Evolutionary conservation across 2,113 vertebrate genomes (phyloP).

Genomic region (Castor canadensis): DNA sequence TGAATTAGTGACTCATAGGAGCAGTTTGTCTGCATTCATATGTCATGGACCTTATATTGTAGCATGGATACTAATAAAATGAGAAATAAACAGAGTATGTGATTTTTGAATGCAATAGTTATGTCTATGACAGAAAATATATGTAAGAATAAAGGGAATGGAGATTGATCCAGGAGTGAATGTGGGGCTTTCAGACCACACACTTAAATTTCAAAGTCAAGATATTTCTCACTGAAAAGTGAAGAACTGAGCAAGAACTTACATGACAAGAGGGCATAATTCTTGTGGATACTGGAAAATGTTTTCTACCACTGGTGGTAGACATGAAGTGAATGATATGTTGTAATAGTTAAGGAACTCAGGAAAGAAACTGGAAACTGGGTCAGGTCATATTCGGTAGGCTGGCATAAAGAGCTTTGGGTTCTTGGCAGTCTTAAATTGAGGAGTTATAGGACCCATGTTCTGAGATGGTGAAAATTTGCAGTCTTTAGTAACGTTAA

Average conservation of each 20-base stretch:
- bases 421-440: not conserved
- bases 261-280: not conserved
- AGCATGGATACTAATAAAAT: not conserved
- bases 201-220: not conserved
- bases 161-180: rapidly evolving
- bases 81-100: not conserved
- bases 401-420: not conserved
- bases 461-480: not conserved
- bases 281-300: not conserved
- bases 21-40: not conserved
- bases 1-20: rapidly evolving
- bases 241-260: not conserved
- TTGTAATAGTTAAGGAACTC: no score
- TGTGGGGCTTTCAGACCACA: rapidly evolving
- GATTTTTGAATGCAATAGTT: not conserved
- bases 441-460: not conserved
- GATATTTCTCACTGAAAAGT: not conserved
- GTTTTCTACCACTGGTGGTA: not conserved
- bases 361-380: not conserved
- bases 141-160: not conserved
- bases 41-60: not conserved
- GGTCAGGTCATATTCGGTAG: rapidly evolving
- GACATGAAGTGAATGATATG: rapidly evolving
- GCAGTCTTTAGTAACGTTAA: not conserved
- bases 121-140: not conserved